Percentiles rank a stretch among this genome's conserved stretches.
phyloP scores from a whole-genome alignment of 2,888 invertebrate genomes.

The Torymus tubicola region DNA sequence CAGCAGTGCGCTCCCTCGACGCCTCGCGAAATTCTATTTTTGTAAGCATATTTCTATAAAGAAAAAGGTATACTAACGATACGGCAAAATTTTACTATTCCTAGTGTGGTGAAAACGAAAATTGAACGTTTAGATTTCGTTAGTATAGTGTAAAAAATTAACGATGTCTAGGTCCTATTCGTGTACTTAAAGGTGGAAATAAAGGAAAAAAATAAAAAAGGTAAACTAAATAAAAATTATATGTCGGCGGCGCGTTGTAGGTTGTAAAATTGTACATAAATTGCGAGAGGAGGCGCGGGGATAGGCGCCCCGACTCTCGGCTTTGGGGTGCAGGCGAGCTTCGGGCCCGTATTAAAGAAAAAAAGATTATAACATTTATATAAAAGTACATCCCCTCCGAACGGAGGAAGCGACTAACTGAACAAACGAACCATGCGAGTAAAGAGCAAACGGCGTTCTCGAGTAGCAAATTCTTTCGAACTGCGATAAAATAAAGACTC shows the following conservation, averaged over 20 bases:
- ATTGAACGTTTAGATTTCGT: slow-evolving; percentile 77
- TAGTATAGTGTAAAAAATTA: slow-evolving; percentile 77
- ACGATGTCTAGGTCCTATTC: slow-evolving; percentile 77
- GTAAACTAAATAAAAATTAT: slow-evolving; percentile 71
- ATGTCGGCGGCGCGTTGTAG: slow-evolving; percentile 75
- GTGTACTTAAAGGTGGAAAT: slow-evolving; percentile 71
- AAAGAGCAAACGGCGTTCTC: slow-evolving; percentile 42
- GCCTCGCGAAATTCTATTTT: slow-evolving; percentile 77
- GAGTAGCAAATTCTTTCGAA: slow-evolving; percentile 24
- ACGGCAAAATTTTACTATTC: slow-evolving; percentile 76
- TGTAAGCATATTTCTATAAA: slow-evolving; percentile 77
- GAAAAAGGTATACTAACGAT: slow-evolving; percentile 75
- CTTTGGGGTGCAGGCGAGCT: slow-evolving; percentile 67
- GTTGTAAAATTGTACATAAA: slow-evolving; percentile 81
- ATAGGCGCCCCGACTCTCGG: slow-evolving; percentile 70
- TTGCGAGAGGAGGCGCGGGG: slow-evolving; percentile 79
- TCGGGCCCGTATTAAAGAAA: slow-evolving; percentile 33
- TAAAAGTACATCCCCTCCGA: slow-evolving; percentile 57
- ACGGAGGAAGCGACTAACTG: slow-evolving; percentile 17
- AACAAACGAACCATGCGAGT: slow-evolving; percentile 22
- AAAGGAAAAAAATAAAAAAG: slow-evolving; percentile 58
- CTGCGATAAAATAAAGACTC: too few species aligned
- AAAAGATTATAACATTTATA: slow-evolving; percentile 7
- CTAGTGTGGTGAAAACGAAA: slow-evolving; percentile 76
- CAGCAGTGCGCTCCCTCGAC: slow-evolving; percentile 72